Percentiles rank a stretch among this genome's conserved stretches.
Conservation (phyloP, 2,797 vertebrate genomes). For the Hafferia zeledoni region DNA sequence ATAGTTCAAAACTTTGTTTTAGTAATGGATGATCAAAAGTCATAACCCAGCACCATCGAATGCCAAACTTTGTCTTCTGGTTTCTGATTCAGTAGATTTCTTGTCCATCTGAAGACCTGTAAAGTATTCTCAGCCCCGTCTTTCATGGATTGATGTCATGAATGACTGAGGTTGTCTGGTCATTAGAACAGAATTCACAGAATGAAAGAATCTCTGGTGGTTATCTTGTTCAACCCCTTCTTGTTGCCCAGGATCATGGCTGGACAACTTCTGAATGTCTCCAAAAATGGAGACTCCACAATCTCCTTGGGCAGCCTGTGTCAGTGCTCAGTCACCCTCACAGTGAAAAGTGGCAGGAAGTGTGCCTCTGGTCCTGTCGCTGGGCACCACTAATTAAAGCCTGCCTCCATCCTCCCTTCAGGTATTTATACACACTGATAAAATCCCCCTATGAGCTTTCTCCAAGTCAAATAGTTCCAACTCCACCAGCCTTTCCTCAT, state of each 20-base stretch:
- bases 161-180: neutral
- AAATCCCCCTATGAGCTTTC: neutral
- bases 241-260: neutral
- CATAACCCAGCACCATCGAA: neutral
- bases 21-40: neutral
- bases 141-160: neutral
- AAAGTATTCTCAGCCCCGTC: neutral
- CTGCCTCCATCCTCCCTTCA: neutral
- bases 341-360: neutral
- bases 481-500: neutral
- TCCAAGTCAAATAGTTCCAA: neutral
- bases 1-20: neutral
- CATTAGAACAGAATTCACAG: neutral
- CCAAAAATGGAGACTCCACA: neutral
- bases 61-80: neutral
- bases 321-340: neutral
- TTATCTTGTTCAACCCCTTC: neutral
- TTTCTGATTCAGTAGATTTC: neutral
- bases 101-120: neutral
- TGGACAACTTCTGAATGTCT: neutral
- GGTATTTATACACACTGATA: neutral
- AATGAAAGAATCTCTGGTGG: neutral
- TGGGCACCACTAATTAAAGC: neutral
- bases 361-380: neutral
- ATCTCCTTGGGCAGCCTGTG: neutral